These are phyloP conservation scores for Cheilosia soror DNA, from an alignment of 2,888 invertebrate species.

Conservation along the genomic window DNA sequence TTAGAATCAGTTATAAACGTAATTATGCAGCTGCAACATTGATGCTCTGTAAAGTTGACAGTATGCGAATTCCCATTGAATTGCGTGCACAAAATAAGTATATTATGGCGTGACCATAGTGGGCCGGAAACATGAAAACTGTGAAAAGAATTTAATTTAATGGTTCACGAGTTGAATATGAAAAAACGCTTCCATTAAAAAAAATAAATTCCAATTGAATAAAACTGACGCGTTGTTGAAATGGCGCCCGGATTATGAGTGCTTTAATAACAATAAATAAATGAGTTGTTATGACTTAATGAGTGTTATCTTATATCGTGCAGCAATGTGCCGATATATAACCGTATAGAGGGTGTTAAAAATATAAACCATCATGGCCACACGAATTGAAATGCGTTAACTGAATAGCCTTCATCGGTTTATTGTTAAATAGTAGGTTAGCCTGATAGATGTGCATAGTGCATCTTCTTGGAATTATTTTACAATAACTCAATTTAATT, in stretches of 20 bases:
- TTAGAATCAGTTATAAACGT: background rate
- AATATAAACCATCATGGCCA: no score
- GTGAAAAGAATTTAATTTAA: background rate
- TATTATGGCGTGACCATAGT: conserved; percentile 13
- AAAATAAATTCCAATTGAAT: background rate
- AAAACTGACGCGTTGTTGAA: background rate
- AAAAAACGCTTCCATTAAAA: background rate
- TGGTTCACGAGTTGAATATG: background rate
- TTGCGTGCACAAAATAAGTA: conserved; percentile 6
- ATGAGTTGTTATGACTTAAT: no score
- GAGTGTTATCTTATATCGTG: no score
- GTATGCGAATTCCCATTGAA: background rate
- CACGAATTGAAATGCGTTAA: no score
- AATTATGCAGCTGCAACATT: conserved; percentile 12
- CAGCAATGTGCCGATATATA: no score
- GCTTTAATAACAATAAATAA: background rate
- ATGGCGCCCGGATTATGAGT: background rate
- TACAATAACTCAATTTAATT: no score
- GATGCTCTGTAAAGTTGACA: background rate
- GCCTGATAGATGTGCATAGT: no score
- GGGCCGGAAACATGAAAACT: background rate
- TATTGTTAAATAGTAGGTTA: no score
- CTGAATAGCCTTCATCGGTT: no score
- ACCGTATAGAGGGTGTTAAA: no score
- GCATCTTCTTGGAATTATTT: no score